Percentiles rank a stretch among this genome's conserved stretches.
Conservation (phyloP, 2,888 invertebrate genomes). For the Xanthia togata region DNA sequence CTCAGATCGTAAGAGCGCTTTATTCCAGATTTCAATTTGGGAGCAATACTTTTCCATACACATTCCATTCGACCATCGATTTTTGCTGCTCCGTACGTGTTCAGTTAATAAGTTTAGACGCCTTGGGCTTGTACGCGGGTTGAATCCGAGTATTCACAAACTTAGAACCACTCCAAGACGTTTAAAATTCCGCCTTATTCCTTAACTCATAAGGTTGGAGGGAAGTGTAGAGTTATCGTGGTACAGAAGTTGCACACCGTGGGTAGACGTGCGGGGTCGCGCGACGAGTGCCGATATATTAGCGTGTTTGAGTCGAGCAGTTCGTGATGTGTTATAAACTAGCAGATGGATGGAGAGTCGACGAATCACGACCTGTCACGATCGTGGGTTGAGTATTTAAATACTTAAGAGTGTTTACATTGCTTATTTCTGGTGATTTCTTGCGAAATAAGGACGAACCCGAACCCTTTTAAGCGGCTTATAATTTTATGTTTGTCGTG, state of each 20-base stretch:
- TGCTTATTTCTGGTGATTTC: conserved; percentile 13
- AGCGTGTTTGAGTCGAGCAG: conserved; percentile 56
- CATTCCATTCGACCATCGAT: conserved; percentile 70
- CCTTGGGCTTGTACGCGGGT: conserved; percentile 71
- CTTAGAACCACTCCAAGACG: not conserved
- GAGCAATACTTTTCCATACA: conserved; percentile 62
- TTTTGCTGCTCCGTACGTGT: conserved; percentile 68
- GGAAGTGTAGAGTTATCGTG: conserved; percentile 22
- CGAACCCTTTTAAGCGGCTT: conserved; percentile 35
- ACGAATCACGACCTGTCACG: conserved; percentile 35
- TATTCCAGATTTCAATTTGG: conserved; percentile 61
- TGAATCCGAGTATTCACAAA: conserved; percentile 64
- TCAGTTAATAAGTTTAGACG: conserved; percentile 80
- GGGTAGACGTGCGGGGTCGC: conserved; percentile 70
- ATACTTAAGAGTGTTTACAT: conserved; percentile 27
- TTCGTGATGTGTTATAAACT: conserved; percentile 59
- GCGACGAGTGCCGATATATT: conserved; percentile 63
- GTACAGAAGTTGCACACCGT: conserved; percentile 63
- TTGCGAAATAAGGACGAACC: conserved; percentile 5
- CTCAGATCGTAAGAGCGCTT: conserved; percentile 21
- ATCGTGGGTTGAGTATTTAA: conserved; percentile 31
- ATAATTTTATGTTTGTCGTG: conserved; percentile 15
- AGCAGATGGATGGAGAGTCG: conserved; percentile 44
- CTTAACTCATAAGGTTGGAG: conserved; percentile 13
- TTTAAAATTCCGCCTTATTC: conserved; percentile 42